Percentiles rank a stretch among this genome's conserved stretches.
Conservation (phyloP, 2,113 vertebrate genomes). For the Acanthisitta chloris region DNA sequence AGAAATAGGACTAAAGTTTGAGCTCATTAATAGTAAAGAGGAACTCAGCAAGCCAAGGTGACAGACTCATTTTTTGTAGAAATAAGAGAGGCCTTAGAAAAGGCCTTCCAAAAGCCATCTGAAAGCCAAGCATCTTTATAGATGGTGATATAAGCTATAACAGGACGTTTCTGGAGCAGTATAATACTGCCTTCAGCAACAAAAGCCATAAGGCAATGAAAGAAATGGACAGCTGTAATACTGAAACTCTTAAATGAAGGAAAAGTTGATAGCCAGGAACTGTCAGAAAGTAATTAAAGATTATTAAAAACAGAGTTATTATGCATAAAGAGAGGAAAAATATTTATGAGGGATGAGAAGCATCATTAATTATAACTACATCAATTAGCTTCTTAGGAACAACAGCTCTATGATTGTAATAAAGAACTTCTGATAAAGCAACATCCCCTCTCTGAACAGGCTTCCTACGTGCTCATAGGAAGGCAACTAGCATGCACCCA, state of each 20-base stretch:
- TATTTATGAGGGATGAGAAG: not conserved
- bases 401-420: not conserved
- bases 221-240: not conserved
- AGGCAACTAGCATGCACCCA: not conserved
- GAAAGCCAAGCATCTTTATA: conserved; percentile 11
- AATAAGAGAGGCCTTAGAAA: not conserved
- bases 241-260: conserved; percentile 2
- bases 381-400: not conserved
- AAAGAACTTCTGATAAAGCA: not conserved
- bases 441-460: not conserved
- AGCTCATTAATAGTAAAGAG: not conserved
- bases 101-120: not conserved
- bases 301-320: not conserved
- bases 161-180: not conserved
- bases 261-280: not conserved
- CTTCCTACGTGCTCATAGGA: not conserved
- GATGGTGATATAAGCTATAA: not conserved
- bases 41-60: not conserved
- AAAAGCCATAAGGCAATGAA: not conserved
- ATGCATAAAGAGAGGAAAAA: not conserved
- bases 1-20: not conserved
- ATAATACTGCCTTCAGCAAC: not conserved
- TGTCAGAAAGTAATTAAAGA: not conserved
- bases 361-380: not conserved
- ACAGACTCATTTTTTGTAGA: not conserved